These are phyloP conservation scores for Varanus komodoensis DNA, from an alignment of 2,113 vertebrate genomes.

Conservation along the genomic window DNA sequence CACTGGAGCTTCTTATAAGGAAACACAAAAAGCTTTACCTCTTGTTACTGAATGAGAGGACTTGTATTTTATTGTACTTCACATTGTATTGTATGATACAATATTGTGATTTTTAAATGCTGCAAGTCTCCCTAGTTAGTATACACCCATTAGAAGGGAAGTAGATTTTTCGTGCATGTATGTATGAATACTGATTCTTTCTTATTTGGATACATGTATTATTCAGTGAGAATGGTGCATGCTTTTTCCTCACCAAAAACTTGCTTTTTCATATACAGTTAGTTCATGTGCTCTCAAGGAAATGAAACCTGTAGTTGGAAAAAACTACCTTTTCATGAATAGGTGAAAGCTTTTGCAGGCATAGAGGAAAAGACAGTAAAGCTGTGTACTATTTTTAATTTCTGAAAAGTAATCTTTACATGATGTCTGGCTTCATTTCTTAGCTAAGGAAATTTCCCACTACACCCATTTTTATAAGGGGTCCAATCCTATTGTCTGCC, in stretches of 20 bases:
- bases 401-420: neutral
- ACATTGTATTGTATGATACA: too few species aligned
- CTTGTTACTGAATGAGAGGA: too few species aligned
- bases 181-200: neutral
- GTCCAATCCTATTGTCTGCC: constrained; percentile 36
- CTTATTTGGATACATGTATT: neutral
- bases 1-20: too few species aligned
- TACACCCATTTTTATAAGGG: neutral
- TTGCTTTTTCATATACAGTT: neutral
- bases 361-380: neutral
- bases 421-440: neutral
- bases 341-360: neutral
- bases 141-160: too few species aligned
- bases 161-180: too few species aligned
- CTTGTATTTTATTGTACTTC: too few species aligned
- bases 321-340: neutral
- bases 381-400: neutral
- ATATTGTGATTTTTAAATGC: neutral
- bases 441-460: constrained; percentile 36
- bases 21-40: too few species aligned
- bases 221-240: neutral
- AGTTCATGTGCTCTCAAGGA: constrained; percentile 30
- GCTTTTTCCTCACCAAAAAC: neutral
- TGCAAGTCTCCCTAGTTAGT: neutral
- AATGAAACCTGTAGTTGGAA: neutral